Evolutionary conservation across 2,113 vertebrate genomes (phyloP).

Genomic region (Tor tambroides): DNA sequence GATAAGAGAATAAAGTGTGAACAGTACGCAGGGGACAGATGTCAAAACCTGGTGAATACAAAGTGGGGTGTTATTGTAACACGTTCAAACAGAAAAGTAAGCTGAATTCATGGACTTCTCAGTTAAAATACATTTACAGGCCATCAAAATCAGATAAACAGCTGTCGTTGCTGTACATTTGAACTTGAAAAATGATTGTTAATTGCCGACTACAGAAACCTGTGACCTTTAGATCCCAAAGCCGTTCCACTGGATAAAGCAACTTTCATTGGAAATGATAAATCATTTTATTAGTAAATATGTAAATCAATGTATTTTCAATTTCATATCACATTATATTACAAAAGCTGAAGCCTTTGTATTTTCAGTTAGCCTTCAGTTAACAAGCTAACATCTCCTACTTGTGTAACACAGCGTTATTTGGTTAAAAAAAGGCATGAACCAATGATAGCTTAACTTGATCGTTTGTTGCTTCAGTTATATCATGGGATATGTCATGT

Average conservation of each 20-base stretch:
- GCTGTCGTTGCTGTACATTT: not conserved
- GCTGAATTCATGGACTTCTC: not conserved
- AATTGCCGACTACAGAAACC: not conserved
- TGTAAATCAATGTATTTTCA: not conserved
- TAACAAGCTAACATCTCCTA: not conserved
- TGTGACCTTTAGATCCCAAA: not conserved
- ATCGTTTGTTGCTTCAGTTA: not conserved
- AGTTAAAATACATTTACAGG: not conserved
- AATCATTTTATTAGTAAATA: not conserved
- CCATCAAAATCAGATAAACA: not conserved
- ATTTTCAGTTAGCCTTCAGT: not conserved
- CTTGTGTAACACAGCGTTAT: not conserved
- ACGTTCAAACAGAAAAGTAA: not conserved
- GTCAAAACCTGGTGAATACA: slow-evolving; percentile 63
- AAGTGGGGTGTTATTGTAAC: not conserved
- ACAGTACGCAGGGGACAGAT: slow-evolving; percentile 78
- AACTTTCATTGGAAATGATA: not conserved
- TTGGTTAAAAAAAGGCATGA: not conserved
- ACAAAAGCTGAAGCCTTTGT: not conserved
- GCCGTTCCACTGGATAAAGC: not conserved
- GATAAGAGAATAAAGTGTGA: slow-evolving; percentile 79
- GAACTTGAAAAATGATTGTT: not conserved
- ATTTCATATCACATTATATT: not conserved
- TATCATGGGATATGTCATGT: not conserved
- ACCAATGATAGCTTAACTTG: not conserved